phyloP scores from a whole-genome alignment of 1,140 invertebrate species.

The Aphaenogaster floridana region DNA sequence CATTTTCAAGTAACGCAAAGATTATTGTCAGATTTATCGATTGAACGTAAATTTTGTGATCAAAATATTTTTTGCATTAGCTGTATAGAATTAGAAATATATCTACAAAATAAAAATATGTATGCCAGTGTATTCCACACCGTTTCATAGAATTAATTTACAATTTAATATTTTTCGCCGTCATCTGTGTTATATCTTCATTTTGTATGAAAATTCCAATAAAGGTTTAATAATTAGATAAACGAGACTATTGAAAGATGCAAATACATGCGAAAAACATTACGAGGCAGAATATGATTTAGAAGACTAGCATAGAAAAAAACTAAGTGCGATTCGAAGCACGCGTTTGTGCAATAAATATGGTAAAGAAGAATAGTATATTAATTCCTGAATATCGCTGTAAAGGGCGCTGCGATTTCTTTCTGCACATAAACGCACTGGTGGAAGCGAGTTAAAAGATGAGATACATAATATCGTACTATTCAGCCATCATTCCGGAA shows the following conservation, averaged over 20 bases:
- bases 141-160: not conserved
- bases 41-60: not conserved
- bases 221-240: not conserved
- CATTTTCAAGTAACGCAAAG: not conserved
- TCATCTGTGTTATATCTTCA: not conserved
- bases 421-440: not conserved
- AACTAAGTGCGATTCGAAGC: not conserved
- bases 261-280: not conserved
- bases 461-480: not conserved
- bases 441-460: not conserved
- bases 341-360: not conserved
- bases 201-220: not conserved
- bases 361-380: not conserved
- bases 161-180: not conserved
- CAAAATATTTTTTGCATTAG: not conserved
- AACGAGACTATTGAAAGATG: not conserved
- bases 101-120: not conserved
- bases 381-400: not conserved
- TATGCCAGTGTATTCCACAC: not conserved
- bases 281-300: not conserved
- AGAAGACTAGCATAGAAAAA: not conserved
- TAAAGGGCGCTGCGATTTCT: not conserved
- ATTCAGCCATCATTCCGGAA: not conserved
- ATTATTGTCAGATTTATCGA: not conserved
- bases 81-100: not conserved